Base-by-base conservation (phyloP, 2,113 vertebrate species). In the Pseudopodoces humilis region DNA sequence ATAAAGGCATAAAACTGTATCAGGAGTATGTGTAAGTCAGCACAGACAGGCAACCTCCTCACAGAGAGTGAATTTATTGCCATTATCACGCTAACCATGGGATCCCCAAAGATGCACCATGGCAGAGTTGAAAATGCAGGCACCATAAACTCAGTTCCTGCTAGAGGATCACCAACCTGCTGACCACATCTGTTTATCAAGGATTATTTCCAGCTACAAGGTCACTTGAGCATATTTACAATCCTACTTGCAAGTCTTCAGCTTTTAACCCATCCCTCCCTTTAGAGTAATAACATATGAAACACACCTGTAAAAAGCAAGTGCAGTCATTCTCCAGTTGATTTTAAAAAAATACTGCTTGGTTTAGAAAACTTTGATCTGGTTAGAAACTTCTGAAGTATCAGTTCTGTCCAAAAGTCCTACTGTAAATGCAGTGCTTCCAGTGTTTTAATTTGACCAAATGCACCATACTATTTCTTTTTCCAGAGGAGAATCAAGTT, bases 81-180 rank as follows among this genome's bases (percentile, higher is more conserved):
- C 28, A 9, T 41, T 10, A 30, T 15, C 0, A 0, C 6, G 4
- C 24, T 41, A 22, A 25, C n/a, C 30, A 31, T 27, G 28, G 17
- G 21, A 25, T 35, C 30, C 9, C 24, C 15, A 28, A 75, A 82
- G 62, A 35, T 25, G 4, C 6, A 53, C 46, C 28, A 28, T 13
- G 13, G 19, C 20, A 60, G 50, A 65, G 27, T 15, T 58, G 35
- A 80, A 60, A 75, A 68, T 41, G 9, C 23, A 41, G 30, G 7
- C 9, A 41, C 46, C n/a, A 41, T 35, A 47, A 62, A 18, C 47
- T 18, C 16, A 35, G 1, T 31, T 68, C n/a, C n/a, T 83, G 14
- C 19, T n/a, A 60, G 28, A 60, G 19, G 46, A 60, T 46, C 69
- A 46, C 20, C 2, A 2, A 9, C 16, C 78, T 75, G n/a, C 30